These are phyloP conservation scores for Dicyrtoma fusca DNA, from an alignment of 2,888 invertebrate species.

Conservation along the genomic window DNA sequence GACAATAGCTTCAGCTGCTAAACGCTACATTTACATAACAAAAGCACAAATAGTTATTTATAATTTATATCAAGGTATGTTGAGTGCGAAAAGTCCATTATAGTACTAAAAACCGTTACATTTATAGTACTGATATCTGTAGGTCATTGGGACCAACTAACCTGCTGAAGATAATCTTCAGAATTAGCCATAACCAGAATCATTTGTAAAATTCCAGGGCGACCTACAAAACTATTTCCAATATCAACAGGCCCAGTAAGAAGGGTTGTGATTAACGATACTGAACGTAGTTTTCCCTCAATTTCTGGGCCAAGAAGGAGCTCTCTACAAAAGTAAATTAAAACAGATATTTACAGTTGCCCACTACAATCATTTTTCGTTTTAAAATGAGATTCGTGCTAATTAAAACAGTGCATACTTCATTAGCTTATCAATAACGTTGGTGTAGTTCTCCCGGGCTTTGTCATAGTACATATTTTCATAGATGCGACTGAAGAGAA, in stretches of 20 bases:
- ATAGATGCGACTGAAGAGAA: conserved; percentile 86
- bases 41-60: no score
- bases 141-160: no score
- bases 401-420: conserved; percentile 62
- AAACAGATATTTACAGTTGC: no score
- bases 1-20: conserved; percentile 95
- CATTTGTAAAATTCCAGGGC: conserved; percentile 85
- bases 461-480: conserved; percentile 96
- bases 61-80: no score
- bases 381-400: background rate
- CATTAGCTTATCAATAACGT: conserved; percentile 81
- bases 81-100: background rate
- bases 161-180: conserved; percentile 80
- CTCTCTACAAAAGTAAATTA: conserved; percentile 65
- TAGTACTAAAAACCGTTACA: no score
- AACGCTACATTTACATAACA: no score
- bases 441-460: conserved; percentile 72
- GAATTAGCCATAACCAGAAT: conserved; percentile 95
- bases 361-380: no score
- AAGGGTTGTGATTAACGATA: conserved; percentile 84
- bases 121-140: no score
- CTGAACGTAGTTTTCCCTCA: conserved; percentile 82
- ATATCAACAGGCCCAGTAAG: conserved; percentile 90
- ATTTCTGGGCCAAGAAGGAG: conserved; percentile 82
- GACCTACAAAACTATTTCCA: conserved; percentile 77